Evolutionary conservation across 1,140 invertebrate species (phyloP).

Genomic region (Calephelis nemesis): DNA sequence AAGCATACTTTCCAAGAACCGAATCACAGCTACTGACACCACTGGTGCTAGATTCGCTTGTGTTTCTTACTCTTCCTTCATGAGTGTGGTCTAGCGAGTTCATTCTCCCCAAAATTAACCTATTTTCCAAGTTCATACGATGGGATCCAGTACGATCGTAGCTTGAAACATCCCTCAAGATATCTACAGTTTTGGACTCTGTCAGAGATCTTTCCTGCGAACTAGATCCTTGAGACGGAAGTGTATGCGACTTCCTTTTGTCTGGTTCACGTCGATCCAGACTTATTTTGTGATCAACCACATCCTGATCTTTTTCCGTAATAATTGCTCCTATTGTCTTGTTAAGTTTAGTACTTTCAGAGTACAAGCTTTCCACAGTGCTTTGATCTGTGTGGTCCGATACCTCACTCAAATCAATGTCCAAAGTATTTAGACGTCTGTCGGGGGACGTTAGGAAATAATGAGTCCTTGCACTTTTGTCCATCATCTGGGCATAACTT

Average conservation of each 20-base stretch:
- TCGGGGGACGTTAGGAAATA: conserved; percentile 56
- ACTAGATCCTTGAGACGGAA: conserved; percentile 74
- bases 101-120: conserved; percentile 57
- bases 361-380: conserved; percentile 64
- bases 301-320: conserved; percentile 48
- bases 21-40: conserved; percentile 90
- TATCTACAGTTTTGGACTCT: conserved; percentile 82
- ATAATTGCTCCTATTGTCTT: conserved; percentile 42
- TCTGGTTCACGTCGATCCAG: conserved; percentile 46
- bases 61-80: conserved; percentile 75
- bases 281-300: conserved; percentile 48
- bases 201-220: conserved; percentile 80
- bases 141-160: conserved; percentile 51
- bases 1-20: conserved; percentile 78
- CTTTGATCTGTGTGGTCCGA: conserved; percentile 75
- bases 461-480: conserved; percentile 38
- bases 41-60: conserved; percentile 88
- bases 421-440: conserved; percentile 52
- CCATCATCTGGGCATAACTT: conserved; percentile 70
- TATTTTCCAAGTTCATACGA: conserved; percentile 56
- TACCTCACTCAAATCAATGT: conserved; percentile 67
- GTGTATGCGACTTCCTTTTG: conserved; percentile 78
- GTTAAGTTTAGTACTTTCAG: conserved; percentile 49
- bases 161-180: conserved; percentile 59
- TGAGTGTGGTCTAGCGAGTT: conserved; percentile 69